Percentiles rank a stretch among this genome's conserved stretches.
Conservation (phyloP, 2,888 invertebrate species). For the Drosophila seclusa region DNA sequence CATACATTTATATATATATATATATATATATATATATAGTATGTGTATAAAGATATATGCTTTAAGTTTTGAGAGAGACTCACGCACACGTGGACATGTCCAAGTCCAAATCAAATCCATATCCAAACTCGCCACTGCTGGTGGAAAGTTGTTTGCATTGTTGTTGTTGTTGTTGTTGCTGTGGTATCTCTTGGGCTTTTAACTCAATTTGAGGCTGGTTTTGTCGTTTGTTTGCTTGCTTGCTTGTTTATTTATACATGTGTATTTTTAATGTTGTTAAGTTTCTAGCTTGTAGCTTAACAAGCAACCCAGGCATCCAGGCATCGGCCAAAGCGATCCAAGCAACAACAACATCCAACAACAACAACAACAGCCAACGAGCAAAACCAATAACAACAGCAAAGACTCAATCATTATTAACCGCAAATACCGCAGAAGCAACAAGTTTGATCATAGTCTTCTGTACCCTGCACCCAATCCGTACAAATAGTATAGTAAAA, state of each 20-base stretch:
- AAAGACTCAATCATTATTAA: constrained; percentile 51
- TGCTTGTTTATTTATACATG: constrained; percentile 59
- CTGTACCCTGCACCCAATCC: constrained; percentile 12
- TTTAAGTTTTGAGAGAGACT: constrained; percentile 33
- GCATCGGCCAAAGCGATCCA: constrained; percentile 19
- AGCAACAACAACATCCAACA: constrained; percentile 27
- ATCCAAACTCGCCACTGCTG: constrained; percentile 48
- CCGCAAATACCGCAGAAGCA: constrained; percentile 46
- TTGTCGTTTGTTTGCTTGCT: constrained; percentile 41
- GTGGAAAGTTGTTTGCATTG: constrained; percentile 75
- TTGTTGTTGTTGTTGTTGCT: constrained; percentile 26
- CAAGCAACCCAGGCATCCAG: constrained; percentile 42
- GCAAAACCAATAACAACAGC: constrained; percentile 32
- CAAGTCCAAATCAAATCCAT: constrained; percentile 67
- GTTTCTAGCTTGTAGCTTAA: constrained; percentile 61
- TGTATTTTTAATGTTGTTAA: constrained; percentile 62
- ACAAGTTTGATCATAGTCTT: constrained; percentile 42
- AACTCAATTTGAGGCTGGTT: constrained; percentile 72
- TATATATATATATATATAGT: constrained; percentile 15
- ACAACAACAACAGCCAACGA: constrained; percentile 5
- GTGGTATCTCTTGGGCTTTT: constrained; percentile 63
- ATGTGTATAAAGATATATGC: constrained; percentile 27
- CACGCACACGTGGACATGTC: constrained; percentile 67
- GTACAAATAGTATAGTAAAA: background rate
- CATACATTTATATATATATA: constrained; percentile 5